A percentile compares a stretch with the other conserved stretches of the same genome.
phyloP scores from a whole-genome alignment of 2,888 invertebrate genomes.

The Amorpha juglandis region DNA sequence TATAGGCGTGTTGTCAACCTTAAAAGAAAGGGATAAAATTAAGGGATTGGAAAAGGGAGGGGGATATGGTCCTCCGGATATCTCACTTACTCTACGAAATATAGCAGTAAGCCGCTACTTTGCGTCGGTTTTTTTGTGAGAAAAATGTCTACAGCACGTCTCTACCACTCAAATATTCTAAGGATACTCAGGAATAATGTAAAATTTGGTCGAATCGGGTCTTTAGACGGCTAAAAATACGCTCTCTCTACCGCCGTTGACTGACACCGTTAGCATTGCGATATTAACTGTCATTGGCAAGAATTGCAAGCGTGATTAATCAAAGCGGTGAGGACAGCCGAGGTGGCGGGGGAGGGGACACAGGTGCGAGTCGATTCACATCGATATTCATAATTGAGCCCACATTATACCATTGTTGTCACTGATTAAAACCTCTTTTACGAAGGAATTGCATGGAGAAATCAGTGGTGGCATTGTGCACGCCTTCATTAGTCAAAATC shows the following conservation, averaged over 20 bases:
- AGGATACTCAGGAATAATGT: neutral
- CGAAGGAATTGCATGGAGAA: slow-evolving; percentile 40
- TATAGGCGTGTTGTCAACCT: too few species aligned
- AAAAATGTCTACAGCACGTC: too few species aligned
- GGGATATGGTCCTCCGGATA: too few species aligned
- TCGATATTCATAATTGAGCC: slow-evolving; percentile 53
- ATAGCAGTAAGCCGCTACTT: too few species aligned
- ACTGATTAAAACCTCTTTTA: slow-evolving; percentile 54
- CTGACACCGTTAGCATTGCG: slow-evolving; percentile 39
- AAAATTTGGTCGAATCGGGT: too few species aligned
- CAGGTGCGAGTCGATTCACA: slow-evolving; percentile 35
- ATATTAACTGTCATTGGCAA: slow-evolving; percentile 72
- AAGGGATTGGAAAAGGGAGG: too few species aligned
- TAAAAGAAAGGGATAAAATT: too few species aligned
- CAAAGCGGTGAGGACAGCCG: slow-evolving; percentile 47
- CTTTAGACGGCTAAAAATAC: neutral
- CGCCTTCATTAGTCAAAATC: slow-evolving; percentile 50
- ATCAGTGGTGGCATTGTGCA: slow-evolving; percentile 34
- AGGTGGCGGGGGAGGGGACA: slow-evolving; percentile 47
- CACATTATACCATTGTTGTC: slow-evolving; percentile 50
- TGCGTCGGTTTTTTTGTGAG: too few species aligned
- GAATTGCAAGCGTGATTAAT: slow-evolving; percentile 70
- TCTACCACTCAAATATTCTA: too few species aligned
- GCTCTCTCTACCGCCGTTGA: slow-evolving; percentile 32
- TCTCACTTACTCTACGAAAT: too few species aligned